Evolutionary conservation across 2,797 vertebrate genomes (phyloP), one percentile per base, ranked within the genome.

Genomic region (Phataginus tetradactyla): DNA sequence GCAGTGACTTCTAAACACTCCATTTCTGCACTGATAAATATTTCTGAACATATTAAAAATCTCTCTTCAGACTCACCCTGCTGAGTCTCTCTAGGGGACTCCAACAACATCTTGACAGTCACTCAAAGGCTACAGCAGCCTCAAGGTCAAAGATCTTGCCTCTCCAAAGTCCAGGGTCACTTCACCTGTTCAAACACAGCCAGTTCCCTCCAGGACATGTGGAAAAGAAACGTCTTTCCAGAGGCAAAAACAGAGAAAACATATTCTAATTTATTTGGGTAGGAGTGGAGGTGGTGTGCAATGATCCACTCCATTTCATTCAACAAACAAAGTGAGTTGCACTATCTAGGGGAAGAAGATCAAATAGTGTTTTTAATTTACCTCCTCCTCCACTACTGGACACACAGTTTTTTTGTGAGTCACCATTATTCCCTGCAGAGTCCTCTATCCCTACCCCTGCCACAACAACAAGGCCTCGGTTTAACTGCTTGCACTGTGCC

Each of bases 141-240:
- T 95, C 57, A 3, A 29, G 68, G 66, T 93, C 93, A 93, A 64
- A 95, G 66, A 75, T 39, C 63, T 64, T 29, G 13, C n/a, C 63
- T 88, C 85, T 80, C 91, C 32, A 10, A 75, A 96, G 80, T 37
- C 63, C 25, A 45, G 17, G 68, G 85, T 96, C 80, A 74, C 45
- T 25, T 57, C 0, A 17, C 49, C 21, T 88, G 18, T 69, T 90
- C 32, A 81, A 55, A 34, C 27, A 95, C 32, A n/a, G 32, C 10
- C 51, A 61, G 61, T 68, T 92, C 57, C 80, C 61, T 74, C 15
- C n/a, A 87, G 90, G 61, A 42, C 42, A 21, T 7, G 21, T 53
- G 32, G 32, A 23, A 80, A 51, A 80, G 21, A 77, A 93, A 49
- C 18, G 12, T 49, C 37, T 91, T 90, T 69, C n/a, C 21, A 55